Percentiles rank a stretch among this genome's conserved stretches.
Evolutionary conservation across 2,888 invertebrate species (phyloP).

Genomic region (Mallateleia sp.): DNA sequence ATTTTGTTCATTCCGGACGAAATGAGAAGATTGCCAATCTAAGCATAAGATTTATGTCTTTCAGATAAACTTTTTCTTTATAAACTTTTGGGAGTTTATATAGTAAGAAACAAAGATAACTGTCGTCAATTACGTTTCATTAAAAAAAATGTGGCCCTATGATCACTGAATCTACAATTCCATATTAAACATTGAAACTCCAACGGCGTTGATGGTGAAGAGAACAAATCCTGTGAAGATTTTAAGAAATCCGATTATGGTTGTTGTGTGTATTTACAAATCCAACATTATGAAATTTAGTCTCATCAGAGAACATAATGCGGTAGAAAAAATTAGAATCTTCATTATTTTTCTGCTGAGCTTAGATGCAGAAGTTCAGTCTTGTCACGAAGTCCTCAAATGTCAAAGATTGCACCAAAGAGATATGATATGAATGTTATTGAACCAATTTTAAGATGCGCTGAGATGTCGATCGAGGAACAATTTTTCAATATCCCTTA

Average conservation of each 20-base stretch:
- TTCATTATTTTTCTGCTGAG: conserved; percentile 7
- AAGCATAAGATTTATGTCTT: no score
- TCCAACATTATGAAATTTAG: conserved; percentile 80
- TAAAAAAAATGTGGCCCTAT: conserved; percentile 78
- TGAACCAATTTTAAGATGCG: conserved; percentile 18
- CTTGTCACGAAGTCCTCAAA: background rate
- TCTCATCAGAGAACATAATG: conserved; percentile 81
- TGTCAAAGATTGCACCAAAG: conserved; percentile 25
- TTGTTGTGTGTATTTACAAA: conserved; percentile 81
- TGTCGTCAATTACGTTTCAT: conserved; percentile 63
- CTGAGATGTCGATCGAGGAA: conserved; percentile 27
- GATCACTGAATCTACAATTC: conserved; percentile 44
- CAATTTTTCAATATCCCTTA: conserved; percentile 3
- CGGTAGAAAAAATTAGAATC: conserved; percentile 58
- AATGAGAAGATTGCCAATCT: no score
- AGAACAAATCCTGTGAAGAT: conserved; percentile 5
- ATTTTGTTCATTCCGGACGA: no score
- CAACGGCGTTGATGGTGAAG: conserved; percentile 79
- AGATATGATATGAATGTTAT: conserved; percentile 34
- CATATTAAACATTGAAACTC: conserved; percentile 54
- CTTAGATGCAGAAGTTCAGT: conserved; percentile 42
- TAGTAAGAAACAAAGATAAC: background rate
- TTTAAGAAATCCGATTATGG: conserved; percentile 38
- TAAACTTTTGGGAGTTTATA: no score
- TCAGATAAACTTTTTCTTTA: no score